These are phyloP conservation scores for Saxidomus purpurata DNA, from an alignment of 1,140 invertebrate species.

Conservation along the genomic window DNA sequence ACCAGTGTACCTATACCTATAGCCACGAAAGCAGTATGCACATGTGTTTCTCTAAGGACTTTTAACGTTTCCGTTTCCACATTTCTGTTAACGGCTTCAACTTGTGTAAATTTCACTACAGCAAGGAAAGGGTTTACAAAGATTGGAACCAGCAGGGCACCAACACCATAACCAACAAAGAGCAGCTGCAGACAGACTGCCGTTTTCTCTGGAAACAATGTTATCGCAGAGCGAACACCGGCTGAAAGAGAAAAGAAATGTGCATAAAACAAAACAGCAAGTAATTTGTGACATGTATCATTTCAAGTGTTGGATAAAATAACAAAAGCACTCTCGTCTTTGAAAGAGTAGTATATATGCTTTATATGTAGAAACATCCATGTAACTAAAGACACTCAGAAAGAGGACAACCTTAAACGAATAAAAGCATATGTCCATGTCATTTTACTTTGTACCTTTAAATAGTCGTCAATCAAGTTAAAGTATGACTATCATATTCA, in stretches of 20 bases:
- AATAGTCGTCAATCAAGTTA: too few relatives aligned
- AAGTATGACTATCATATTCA: too few relatives aligned
- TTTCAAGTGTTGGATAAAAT: too few relatives aligned
- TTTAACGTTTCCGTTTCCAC: not conserved
- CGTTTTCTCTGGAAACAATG: conserved; percentile 1
- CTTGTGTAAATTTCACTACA: not conserved
- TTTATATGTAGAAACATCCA: too few relatives aligned
- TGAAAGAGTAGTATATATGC: too few relatives aligned
- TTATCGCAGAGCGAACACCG: conserved; percentile 15
- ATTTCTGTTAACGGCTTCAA: not conserved
- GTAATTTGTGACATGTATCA: too few relatives aligned
- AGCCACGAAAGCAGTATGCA: conserved; percentile 21
- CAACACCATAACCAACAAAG: conserved; percentile 11
- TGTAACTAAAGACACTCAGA: too few relatives aligned
- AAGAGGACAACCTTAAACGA: too few relatives aligned
- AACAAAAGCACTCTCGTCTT: too few relatives aligned
- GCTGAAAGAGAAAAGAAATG: conserved; percentile 26
- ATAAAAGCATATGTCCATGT: too few relatives aligned
- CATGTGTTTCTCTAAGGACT: conserved; percentile 1
- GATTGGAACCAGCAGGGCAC: conserved; percentile 24
- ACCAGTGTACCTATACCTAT: not conserved
- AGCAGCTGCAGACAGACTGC: conserved; percentile 16
- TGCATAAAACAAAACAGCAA: too few relatives aligned
- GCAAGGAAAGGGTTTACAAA: conserved; percentile 51
- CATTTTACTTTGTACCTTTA: too few relatives aligned